Base-by-base conservation (phyloP, 2,888 invertebrate genomes). In the Mythimna albipuncta region DNA sequence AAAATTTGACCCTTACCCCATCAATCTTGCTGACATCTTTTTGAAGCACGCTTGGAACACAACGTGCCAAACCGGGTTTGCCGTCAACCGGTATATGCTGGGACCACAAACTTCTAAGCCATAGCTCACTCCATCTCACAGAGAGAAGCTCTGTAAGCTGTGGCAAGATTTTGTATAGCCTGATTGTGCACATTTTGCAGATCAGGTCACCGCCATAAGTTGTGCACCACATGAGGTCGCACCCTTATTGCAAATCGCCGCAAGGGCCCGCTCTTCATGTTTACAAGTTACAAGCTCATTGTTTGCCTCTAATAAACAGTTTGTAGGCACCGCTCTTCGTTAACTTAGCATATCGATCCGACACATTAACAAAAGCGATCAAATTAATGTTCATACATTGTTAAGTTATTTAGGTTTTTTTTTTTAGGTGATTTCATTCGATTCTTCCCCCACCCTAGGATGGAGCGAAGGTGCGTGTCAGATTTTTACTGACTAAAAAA, bases 231-330 rank as follows among this genome's bases (percentile, higher is more conserved):
- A 62, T 65, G 81, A 76, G 81, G 44, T 69, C 72, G 54, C 67
- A 63, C 72, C 79, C 89, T 90, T 90, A 90, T 88, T 88, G 77
- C 78, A 88, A 89, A 91, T 86, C 80, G 90, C 91, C 93, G 88
- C 82, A 78, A 89, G 91, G 91, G 88, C 86, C 86, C 87, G 87
- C 77, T 68, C 90, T 90, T 89, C 89, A 85, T 90, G 92, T 91
- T 91, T 90, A 89, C 88, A 91, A 87, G 87, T 81, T 80, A 90
- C 87, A 77, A 38, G 64, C 80, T 87, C 81, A 87, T 85, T 92
- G 93, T 94, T 93, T 93, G 89, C 85, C 87, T 90, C 87, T 87
- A 91, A 90, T 91, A 91, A 91, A 91, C 91, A 92, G 79, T 88
- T 85, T 88, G 87, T 87, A 89, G 88, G 90, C 85, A 83, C 83